These are phyloP conservation scores for Asobara japonica DNA, from an alignment of 1,140 invertebrate genomes.

Conservation along the genomic window DNA sequence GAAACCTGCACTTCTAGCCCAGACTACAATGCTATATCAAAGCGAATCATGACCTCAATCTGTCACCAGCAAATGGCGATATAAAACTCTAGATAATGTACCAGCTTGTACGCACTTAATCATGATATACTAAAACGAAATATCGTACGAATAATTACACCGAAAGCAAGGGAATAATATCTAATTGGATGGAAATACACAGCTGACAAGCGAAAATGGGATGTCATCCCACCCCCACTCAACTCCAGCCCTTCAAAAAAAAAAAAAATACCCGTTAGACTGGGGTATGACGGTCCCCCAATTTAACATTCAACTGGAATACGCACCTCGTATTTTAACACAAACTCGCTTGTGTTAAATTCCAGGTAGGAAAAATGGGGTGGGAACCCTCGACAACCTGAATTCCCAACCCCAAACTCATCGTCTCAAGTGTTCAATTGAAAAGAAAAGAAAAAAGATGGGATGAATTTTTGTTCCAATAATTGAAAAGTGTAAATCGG, in stretches of 20 bases:
- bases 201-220: not conserved
- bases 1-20: too few relatives aligned
- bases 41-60: too few relatives aligned
- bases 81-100: too few relatives aligned
- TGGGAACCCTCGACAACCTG: constrained; percentile 53
- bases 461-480: constrained; percentile 1
- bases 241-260: not conserved
- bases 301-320: not conserved
- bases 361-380: constrained; percentile 41
- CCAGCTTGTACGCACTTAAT: too few relatives aligned
- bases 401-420: constrained; percentile 49
- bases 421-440: not conserved
- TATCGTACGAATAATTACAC: too few relatives aligned
- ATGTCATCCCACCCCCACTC: not conserved
- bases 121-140: too few relatives aligned
- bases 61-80: too few relatives aligned
- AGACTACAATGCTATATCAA: too few relatives aligned
- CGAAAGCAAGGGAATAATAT: not conserved
- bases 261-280: constrained; percentile 6
- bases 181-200: not conserved
- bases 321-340: not conserved
- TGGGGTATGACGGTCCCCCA: not conserved
- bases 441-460: not conserved
- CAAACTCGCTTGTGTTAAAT: not conserved
- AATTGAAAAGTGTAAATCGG: constrained; percentile 1